These are phyloP conservation scores for Alethe diademata DNA, from an alignment of 2,113 vertebrate species.

Conservation along the genomic window DNA sequence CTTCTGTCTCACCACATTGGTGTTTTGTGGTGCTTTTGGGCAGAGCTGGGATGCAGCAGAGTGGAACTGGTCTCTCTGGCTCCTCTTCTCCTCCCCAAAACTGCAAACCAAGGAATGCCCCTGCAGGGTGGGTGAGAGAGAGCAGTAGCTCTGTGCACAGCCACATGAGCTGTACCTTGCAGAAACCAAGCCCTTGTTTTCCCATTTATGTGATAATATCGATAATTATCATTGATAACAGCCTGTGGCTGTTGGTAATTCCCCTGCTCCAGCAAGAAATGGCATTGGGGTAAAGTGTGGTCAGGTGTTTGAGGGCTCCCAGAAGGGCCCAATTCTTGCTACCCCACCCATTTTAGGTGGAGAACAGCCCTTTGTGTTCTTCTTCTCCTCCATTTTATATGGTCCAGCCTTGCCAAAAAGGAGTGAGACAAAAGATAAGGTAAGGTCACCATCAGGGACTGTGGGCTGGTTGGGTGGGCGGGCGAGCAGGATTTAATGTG, in stretches of 20 bases:
- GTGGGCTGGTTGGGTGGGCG: too few relatives aligned
- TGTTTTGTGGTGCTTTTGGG: accelerated
- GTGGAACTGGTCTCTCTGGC: background rate
- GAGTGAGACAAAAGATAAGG: background rate
- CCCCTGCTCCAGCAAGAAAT: background rate
- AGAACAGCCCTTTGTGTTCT: background rate
- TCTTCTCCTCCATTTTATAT: background rate
- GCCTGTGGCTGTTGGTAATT: background rate
- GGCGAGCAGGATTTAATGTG: background rate
- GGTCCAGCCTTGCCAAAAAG: background rate
- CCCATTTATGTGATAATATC: background rate
- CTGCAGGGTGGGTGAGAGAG: background rate
- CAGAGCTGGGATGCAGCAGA: background rate
- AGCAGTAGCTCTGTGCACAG: background rate
- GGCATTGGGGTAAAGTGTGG: background rate
- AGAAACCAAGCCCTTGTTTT: background rate
- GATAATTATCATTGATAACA: background rate
- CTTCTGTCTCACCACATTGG: accelerated
- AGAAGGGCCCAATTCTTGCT: background rate
- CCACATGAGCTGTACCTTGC: background rate
- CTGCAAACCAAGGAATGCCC: background rate
- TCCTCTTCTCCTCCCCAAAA: background rate
- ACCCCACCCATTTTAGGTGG: background rate
- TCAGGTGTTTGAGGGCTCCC: background rate
- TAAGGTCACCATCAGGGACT: accelerated